Evolutionary conservation across 2,888 invertebrate genomes (phyloP).

Genomic region (Tinea pellionella): DNA sequence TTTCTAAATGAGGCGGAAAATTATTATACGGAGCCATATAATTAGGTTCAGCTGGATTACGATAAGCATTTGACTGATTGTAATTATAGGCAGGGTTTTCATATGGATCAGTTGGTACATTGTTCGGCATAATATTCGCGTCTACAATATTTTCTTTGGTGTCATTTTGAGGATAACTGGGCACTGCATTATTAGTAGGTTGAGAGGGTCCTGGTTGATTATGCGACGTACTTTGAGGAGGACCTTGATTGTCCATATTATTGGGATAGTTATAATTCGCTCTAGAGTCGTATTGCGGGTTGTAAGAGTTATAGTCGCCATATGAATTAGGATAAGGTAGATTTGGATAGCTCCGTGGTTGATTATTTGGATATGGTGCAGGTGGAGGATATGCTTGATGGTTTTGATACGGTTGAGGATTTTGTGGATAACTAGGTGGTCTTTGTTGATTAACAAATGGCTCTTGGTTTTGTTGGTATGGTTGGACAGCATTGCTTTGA

Average conservation of each 20-base stretch:
- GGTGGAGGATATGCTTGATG: conserved; percentile 36
- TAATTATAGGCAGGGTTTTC: conserved; percentile 37
- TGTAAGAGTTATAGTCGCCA: conserved; percentile 30
- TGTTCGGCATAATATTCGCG: conserved; percentile 22
- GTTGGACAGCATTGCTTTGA: conserved; percentile 36
- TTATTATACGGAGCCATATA: conserved; percentile 36
- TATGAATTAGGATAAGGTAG: conserved; percentile 42
- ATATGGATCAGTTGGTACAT: conserved; percentile 25
- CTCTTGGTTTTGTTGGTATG: conserved; percentile 43
- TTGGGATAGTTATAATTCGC: conserved; percentile 42
- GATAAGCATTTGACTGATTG: conserved; percentile 33
- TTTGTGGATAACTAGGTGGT: conserved; percentile 24
- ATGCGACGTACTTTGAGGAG: conserved; percentile 17
- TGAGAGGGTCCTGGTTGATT: conserved; percentile 17
- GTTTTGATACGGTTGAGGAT: conserved; percentile 27
- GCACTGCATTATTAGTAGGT: conserved; percentile 25
- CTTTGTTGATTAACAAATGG: conserved; percentile 38
- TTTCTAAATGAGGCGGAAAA: conserved; percentile 44
- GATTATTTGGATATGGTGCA: conserved; percentile 19
- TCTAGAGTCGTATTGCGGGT: conserved; percentile 40
- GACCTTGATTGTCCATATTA: conserved; percentile 28
- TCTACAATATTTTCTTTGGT: conserved; percentile 33
- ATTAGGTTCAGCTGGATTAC: conserved; percentile 34
- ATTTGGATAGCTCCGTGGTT: conserved; percentile 21
- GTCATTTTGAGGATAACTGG: conserved; percentile 29